Percentiles rank a stretch among this genome's conserved stretches.
Evolutionary conservation across 2,797 vertebrate species (phyloP).

Genomic region (Neosilurus hyrtlii): DNA sequence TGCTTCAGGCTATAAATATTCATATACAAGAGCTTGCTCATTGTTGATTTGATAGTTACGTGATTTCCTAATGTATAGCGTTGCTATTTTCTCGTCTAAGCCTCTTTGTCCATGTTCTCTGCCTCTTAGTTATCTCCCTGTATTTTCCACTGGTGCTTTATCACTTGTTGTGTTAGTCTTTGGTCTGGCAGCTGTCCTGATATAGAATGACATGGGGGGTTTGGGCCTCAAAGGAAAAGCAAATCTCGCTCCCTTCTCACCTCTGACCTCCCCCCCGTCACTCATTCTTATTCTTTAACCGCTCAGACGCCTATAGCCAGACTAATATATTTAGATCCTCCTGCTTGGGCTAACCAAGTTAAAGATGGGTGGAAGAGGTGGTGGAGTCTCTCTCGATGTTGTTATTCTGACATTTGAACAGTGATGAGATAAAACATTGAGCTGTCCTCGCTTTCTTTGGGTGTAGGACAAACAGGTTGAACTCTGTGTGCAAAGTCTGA

Average conservation of each 20-base stretch:
- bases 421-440: neutral
- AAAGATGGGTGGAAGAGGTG: neutral
- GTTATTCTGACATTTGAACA: no score
- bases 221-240: conserved; percentile 40
- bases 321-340: conserved; percentile 36
- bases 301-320: conserved; percentile 29
- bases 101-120: conserved; percentile 27
- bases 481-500: neutral
- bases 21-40: conserved; percentile 17
- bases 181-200: conserved; percentile 31
- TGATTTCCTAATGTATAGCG: conserved; percentile 49
- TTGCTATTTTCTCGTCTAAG: conserved; percentile 52
- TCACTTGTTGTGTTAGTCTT: conserved; percentile 68
- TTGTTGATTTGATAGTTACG: conserved; percentile 54
- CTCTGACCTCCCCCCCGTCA: conserved; percentile 32
- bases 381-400: neutral
- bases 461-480: neutral
- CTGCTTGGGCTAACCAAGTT: neutral
- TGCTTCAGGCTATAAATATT: neutral
- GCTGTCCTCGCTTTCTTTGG: neutral
- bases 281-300: conserved; percentile 21
- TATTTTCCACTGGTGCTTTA: conserved; percentile 67
- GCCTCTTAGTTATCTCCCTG: conserved; percentile 55
- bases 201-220: conserved; percentile 24
- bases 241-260: conserved; percentile 30